These are phyloP conservation scores for Neosilurus mollespiculum DNA, from an alignment of 2,797 vertebrate genomes.

Conservation along the genomic window DNA sequence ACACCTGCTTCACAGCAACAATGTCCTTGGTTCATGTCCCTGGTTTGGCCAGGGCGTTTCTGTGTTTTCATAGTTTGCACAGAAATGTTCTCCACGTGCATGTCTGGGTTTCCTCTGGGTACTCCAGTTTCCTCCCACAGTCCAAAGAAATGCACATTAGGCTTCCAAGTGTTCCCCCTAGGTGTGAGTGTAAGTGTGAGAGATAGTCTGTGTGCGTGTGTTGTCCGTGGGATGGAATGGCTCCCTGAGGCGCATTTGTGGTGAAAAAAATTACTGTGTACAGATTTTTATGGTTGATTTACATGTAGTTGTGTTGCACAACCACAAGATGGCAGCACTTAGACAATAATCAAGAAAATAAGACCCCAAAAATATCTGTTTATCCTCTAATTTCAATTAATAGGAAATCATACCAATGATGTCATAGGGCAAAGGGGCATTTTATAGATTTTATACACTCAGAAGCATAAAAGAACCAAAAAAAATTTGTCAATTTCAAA, in stretches of 20 bases:
- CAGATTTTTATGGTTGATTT: conserved; percentile 1
- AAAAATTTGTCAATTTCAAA: conserved; percentile 4
- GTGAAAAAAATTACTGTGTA: not conserved
- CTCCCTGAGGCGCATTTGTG: not conserved
- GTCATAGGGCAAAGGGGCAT: conserved; percentile 27
- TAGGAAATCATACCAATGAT: not conserved
- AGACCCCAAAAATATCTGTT: not conserved
- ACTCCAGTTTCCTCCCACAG: no score
- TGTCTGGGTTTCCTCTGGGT: no score
- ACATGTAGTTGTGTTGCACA: not conserved
- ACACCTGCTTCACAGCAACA: no score
- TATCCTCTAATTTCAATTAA: not conserved
- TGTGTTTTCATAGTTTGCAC: no score
- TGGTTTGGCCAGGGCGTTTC: no score
- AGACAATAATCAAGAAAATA: not conserved
- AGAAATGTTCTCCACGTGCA: no score
- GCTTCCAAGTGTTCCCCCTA: no score
- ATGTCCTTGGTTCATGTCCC: no score
- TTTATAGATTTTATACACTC: conserved; percentile 17
- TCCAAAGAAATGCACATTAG: no score
- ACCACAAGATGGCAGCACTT: conserved; percentile 50
- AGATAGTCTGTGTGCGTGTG: no score
- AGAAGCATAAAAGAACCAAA: not conserved
- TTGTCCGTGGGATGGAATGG: no score
- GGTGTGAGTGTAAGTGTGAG: no score